These are phyloP conservation scores for Eucriotettix oculatus DNA, from an alignment of 2,888 invertebrate genomes.

Conservation along the genomic window DNA sequence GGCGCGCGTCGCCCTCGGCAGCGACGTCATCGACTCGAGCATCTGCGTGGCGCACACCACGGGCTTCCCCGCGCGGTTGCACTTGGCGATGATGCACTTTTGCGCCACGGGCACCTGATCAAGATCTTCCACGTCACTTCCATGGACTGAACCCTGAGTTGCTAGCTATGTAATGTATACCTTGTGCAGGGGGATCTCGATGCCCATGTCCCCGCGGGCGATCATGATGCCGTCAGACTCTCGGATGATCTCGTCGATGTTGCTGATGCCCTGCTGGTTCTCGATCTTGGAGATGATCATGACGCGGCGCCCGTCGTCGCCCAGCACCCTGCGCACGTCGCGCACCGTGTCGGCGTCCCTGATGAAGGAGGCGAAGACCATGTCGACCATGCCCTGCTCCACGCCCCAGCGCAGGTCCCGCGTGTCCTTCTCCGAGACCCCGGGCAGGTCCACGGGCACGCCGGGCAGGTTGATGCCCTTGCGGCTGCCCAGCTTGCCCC, in stretches of 20 bases:
- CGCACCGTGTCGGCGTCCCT: constrained; percentile 71
- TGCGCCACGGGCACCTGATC: constrained; percentile 85
- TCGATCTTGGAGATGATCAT: constrained; percentile 97
- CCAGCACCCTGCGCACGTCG: constrained; percentile 52
- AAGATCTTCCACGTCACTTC: no score
- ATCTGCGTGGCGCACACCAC: constrained; percentile 48
- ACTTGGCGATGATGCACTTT: constrained; percentile 94
- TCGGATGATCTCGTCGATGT: constrained; percentile 84
- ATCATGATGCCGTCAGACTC: constrained; percentile 97
- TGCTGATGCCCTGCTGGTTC: constrained; percentile 91
- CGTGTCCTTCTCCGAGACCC: constrained; percentile 93
- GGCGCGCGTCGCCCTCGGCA: constrained; percentile 42
- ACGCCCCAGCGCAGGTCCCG: constrained; percentile 83
- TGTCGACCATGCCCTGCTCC: constrained; percentile 79
- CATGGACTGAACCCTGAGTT: no score
- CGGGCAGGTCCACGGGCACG: constrained; percentile 86
- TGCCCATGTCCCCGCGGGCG: constrained; percentile 92
- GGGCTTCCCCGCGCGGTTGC: constrained; percentile 62
- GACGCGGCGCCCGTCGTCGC: constrained; percentile 78
- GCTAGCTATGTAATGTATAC: no score
- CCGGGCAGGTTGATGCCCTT: constrained; percentile 97
- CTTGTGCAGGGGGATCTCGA: constrained; percentile 95
- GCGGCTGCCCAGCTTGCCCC: constrained; percentile 80
- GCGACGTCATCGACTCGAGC: constrained; percentile 45
- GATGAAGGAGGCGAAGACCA: constrained; percentile 97